These are phyloP conservation scores for Gymnorhina tibicen DNA, from an alignment of 2,113 vertebrate species.

Conservation along the genomic window DNA sequence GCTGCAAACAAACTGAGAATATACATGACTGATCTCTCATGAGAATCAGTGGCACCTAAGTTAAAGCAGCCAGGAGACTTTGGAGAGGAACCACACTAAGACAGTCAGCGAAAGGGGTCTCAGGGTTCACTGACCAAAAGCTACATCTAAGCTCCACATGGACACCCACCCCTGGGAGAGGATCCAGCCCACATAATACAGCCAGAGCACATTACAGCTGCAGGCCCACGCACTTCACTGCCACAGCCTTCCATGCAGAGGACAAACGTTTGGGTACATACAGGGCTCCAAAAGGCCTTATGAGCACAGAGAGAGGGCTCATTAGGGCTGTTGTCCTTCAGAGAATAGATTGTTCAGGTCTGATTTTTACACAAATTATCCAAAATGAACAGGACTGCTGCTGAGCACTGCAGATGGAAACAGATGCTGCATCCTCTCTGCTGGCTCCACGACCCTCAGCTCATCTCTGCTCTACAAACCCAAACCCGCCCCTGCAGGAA, in stretches of 20 bases:
- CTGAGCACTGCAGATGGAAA: neutral
- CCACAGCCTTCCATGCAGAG: neutral
- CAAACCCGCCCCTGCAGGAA: neutral
- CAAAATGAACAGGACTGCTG: neutral
- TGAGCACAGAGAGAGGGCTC: neutral
- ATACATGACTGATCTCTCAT: neutral
- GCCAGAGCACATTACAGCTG: neutral
- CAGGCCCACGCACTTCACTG: neutral
- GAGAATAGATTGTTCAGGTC: neutral
- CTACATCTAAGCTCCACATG: neutral
- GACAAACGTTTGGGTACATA: accelerated
- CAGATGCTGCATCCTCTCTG: neutral
- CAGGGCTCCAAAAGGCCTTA: neutral
- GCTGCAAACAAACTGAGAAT: neutral
- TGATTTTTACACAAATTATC: neutral
- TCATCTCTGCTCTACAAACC: neutral
- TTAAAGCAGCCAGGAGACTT: neutral
- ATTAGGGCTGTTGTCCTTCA: neutral
- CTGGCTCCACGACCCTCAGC: accelerated
- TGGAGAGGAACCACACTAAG: neutral
- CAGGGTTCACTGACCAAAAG: neutral
- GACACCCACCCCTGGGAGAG: neutral
- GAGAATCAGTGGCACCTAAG: neutral
- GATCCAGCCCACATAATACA: neutral
- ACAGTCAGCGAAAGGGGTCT: neutral